Base-by-base conservation (phyloP, 2,888 invertebrate genomes). In the Bimastos eiseni region DNA sequence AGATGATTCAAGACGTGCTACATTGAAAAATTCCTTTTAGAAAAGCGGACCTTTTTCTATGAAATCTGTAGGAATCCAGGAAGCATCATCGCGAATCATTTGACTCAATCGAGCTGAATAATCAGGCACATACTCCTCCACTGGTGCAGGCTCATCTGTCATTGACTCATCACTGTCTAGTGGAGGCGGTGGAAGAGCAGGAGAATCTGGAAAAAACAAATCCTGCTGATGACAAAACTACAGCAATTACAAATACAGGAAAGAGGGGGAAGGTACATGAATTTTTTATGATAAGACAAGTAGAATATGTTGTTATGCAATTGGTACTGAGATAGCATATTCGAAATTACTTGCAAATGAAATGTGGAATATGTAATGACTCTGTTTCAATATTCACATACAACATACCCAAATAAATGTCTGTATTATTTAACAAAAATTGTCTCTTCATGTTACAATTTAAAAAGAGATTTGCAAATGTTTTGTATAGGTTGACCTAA, bases 51-150 rank as follows among this genome's bases (percentile, higher is more conserved):
- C 96, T 95, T 96, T 96, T 92, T 96, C 96, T 19, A 99, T 97
- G 94, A 98, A 99, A 95, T 97, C 97, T 95, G 98, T 97, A 41
- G 99, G 99, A 93, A 98, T 97, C 98, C 98, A 98, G 34, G 92
- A 92, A 1, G 89, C 89, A 38, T 90, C 88, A 0, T 83, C 37
- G 41, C 11, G 88, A 24, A 33, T 38, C 38, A 33, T 91, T 83
- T 86, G 83, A 83, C 88, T 49, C 33, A 55, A 17, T 15, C 49
- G 89, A 44, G n/a, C n/a, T n/a, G 89, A 19, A 37, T 83, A 70
- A 34, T 90, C 91, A 36, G 70, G 38, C 83, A 36, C n/a, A 34
- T 38, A 38, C 44, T 90, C 90, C 17, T 83, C 83, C 49, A 89
- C 37, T 70, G 36, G 83, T 30, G 83, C 90, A 41, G 55, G 13